phyloP scores from a whole-genome alignment of 1,140 invertebrate genomes.

The Brachionus rubens region DNA sequence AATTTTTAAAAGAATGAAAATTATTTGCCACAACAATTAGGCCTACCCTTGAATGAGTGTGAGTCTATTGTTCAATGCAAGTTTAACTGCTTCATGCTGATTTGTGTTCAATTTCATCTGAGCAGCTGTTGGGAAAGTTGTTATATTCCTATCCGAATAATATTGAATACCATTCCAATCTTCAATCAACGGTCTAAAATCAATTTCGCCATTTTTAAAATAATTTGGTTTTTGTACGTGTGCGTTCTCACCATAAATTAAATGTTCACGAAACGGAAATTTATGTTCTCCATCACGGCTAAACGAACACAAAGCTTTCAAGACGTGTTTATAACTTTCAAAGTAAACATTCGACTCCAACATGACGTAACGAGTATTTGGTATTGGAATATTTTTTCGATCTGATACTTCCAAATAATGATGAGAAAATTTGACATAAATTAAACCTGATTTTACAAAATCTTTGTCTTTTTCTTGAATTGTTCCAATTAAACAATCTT shows the following conservation, averaged over 20 bases:
- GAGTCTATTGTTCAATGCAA: slow-evolving; percentile 61
- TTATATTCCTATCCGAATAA: too few relatives aligned
- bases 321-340: slow-evolving; percentile 61
- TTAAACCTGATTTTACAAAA: background rate
- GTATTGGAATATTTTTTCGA: background rate
- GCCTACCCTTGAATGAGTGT: slow-evolving; percentile 68
- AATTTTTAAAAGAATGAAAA: too few relatives aligned
- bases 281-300: background rate
- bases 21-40: too few relatives aligned
- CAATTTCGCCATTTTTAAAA: slow-evolving; percentile 43
- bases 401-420: background rate
- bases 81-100: slow-evolving; percentile 60
- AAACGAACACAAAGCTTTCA: slow-evolving; percentile 53
- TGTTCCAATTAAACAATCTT: background rate
- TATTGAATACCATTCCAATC: too few relatives aligned
- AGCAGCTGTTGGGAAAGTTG: slow-evolving; percentile 51
- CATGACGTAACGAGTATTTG: slow-evolving; percentile 50
- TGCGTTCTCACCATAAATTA: slow-evolving; percentile 49
- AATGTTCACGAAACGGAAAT: slow-evolving; percentile 56
- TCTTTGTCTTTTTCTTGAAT: background rate
- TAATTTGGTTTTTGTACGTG: slow-evolving; percentile 2
- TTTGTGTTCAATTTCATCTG: slow-evolving; percentile 57
- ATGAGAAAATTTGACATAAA: background rate
- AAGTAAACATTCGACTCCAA: slow-evolving; percentile 62
- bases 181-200: background rate